Evolutionary conservation across 2,888 invertebrate species (phyloP).

Genomic region (Sarcophaga variegata): DNA sequence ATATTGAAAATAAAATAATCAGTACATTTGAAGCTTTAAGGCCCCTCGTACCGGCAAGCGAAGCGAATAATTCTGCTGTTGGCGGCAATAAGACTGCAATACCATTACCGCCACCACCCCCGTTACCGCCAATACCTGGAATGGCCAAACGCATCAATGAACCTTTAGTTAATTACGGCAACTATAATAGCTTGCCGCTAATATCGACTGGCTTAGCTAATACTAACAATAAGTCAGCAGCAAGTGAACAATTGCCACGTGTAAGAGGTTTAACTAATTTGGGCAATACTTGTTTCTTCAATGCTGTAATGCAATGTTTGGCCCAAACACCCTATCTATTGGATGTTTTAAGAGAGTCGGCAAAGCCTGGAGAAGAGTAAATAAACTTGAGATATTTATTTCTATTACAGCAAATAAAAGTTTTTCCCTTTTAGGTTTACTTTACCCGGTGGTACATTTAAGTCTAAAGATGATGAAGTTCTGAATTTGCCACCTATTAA

Average conservation of each 20-base stretch:
- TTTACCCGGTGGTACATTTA: slow-evolving; percentile 88
- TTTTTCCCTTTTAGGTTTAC: slow-evolving; percentile 82
- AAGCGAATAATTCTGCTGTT: slow-evolving; percentile 54
- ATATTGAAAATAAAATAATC: slow-evolving; percentile 76
- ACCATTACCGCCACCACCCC: slow-evolving; percentile 71
- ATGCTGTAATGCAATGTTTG: slow-evolving; percentile 96
- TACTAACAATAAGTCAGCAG: slow-evolving; percentile 30
- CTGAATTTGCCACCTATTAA: slow-evolving; percentile 85
- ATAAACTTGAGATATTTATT: slow-evolving; percentile 37
- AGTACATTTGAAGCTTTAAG: slow-evolving; percentile 73
- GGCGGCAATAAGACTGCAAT: slow-evolving; percentile 62
- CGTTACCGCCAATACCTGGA: slow-evolving; percentile 76
- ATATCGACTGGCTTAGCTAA: slow-evolving; percentile 22
- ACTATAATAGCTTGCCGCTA: slow-evolving; percentile 44
- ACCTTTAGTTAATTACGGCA: slow-evolving; percentile 56
- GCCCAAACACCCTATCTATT: slow-evolving; percentile 92
- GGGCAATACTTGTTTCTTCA: slow-evolving; percentile 98
- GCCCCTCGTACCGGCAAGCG: slow-evolving; percentile 71
- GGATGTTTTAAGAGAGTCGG: slow-evolving; percentile 87
- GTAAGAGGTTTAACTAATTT: slow-evolving; percentile 93
- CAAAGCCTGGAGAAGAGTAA: slow-evolving; percentile 85
- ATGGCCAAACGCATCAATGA: slow-evolving; percentile 77
- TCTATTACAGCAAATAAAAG: neutral
- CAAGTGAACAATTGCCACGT: slow-evolving; percentile 81
- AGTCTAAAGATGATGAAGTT: slow-evolving; percentile 83